phyloP scores from a whole-genome alignment of 2,888 invertebrate genomes.

The Ophion ellenae region DNA sequence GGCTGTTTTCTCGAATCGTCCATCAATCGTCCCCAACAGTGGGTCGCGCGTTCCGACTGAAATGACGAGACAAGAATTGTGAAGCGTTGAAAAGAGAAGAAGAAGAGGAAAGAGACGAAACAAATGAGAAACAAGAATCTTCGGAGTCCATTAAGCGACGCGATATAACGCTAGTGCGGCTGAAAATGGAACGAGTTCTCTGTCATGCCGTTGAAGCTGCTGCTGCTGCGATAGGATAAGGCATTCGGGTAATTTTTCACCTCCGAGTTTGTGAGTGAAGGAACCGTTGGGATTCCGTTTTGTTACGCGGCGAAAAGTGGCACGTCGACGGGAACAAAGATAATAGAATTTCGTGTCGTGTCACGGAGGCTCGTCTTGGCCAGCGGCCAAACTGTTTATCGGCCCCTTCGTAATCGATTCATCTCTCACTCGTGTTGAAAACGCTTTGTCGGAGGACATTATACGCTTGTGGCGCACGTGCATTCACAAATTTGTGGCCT shows the following conservation, averaged over 20 bases:
- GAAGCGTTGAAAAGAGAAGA: constrained; percentile 25
- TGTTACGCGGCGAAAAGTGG: constrained; percentile 33
- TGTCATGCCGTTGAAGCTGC: constrained; percentile 15
- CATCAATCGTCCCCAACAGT: background rate
- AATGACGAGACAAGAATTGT: background rate
- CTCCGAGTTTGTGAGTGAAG: constrained; percentile 32
- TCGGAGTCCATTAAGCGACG: constrained; percentile 22
- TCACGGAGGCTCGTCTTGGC: constrained; percentile 39
- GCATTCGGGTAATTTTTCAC: constrained; percentile 54
- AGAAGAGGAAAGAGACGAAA: constrained; percentile 4
- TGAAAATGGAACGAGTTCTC: constrained; percentile 23
- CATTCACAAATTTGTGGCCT: constrained; percentile 39
- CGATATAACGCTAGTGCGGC: constrained; percentile 1
- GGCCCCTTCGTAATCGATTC: constrained; percentile 54
- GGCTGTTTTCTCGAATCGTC: background rate
- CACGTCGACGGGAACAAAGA: constrained; percentile 39
- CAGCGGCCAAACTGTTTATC: constrained; percentile 44
- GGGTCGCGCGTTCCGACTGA: background rate
- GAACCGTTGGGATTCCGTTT: constrained; percentile 21
- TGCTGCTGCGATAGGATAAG: constrained; percentile 32
- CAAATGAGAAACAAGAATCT: constrained; percentile 21
- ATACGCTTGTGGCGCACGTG: constrained; percentile 15
- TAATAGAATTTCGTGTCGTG: constrained; percentile 64
- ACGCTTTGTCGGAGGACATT: constrained; percentile 26
- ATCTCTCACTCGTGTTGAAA: constrained; percentile 51